phyloP scores from a whole-genome alignment of 2,797 vertebrate species.

The Liasis olivaceus region DNA sequence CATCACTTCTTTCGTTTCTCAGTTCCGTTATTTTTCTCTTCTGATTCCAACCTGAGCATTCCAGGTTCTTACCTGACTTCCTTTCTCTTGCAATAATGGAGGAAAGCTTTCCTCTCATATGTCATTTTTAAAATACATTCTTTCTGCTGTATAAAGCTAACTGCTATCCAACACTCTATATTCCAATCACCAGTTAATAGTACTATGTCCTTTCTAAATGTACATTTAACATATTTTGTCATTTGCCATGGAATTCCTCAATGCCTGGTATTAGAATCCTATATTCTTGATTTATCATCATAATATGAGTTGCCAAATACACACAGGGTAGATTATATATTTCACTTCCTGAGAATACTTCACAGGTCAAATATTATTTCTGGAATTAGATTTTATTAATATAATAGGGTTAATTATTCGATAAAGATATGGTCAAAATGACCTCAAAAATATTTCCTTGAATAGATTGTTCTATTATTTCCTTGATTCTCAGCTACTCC shows the following conservation, averaged over 20 bases:
- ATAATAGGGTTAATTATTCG: constrained; percentile 8
- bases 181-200: not conserved
- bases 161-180: not conserved
- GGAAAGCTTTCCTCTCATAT: not conserved
- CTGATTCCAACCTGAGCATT: not conserved
- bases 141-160: not conserved
- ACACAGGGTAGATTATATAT: not conserved
- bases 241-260: not conserved
- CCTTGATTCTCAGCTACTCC: not conserved
- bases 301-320: not conserved
- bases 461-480: constrained; percentile 15
- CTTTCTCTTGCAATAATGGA: not conserved
- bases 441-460: constrained; percentile 6
- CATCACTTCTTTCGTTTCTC: not conserved
- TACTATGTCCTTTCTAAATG: not conserved
- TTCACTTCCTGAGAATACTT: not conserved
- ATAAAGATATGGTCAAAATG: constrained; percentile 1
- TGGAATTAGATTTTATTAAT: not conserved
- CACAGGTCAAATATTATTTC: not conserved
- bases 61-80: not conserved
- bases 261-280: not conserved
- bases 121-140: not conserved
- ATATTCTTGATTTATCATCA: not conserved
- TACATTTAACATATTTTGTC: not conserved
- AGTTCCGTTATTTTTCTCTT: not conserved